Conservation (phyloP, 2,888 invertebrate species). For the Linnaemya tessellans region DNA sequence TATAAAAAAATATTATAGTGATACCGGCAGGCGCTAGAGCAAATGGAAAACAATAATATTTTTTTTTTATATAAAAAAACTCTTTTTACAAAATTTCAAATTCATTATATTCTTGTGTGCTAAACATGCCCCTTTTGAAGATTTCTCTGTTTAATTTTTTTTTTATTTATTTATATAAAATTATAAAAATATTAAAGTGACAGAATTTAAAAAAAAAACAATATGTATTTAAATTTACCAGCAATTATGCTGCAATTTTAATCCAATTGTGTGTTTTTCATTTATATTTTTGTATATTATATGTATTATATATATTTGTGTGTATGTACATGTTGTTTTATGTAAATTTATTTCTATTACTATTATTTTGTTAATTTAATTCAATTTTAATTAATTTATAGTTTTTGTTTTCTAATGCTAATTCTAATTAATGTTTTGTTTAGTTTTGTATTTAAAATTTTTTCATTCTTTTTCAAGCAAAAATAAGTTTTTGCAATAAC, state of each 20-base stretch:
- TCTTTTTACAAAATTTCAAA: no score
- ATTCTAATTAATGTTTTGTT: slow-evolving; percentile 6
- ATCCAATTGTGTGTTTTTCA: slow-evolving; percentile 8
- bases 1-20: no score
- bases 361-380: slow-evolving; percentile 22
- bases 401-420: not conserved
- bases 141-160: not conserved
- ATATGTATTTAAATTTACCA: not conserved
- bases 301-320: not conserved
- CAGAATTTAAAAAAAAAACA: not conserved
- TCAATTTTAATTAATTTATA: slow-evolving; percentile 12
- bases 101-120: no score
- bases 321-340: slow-evolving; percentile 30
- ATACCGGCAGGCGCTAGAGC: no score
- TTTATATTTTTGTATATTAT: not conserved
- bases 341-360: slow-evolving; percentile 1
- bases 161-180: not conserved
- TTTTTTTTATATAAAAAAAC: no score
- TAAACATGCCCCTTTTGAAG: not conserved
- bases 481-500: not conserved
- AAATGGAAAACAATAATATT: no score
- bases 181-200: no score
- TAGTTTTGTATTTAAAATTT: slow-evolving; percentile 12
- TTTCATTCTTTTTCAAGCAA: slow-evolving; percentile 27
- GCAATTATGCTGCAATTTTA: slow-evolving; percentile 10